Evolutionary conservation across 2,888 invertebrate species (phyloP).

Genomic region (Lobophora halterata): DNA sequence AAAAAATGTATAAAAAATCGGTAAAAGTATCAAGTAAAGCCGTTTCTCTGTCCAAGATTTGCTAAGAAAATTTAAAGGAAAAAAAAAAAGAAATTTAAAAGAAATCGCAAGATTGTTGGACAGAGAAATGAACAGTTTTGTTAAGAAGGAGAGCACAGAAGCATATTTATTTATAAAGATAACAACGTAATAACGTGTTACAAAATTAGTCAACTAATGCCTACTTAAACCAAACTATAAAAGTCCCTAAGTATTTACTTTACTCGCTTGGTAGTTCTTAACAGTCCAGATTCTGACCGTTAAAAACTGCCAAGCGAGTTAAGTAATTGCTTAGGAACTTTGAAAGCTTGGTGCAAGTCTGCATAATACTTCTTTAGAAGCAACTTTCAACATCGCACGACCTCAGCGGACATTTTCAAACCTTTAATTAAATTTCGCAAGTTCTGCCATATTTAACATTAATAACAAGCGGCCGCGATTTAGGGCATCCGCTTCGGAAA

Average conservation of each 20-base stretch:
- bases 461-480: conserved; percentile 69
- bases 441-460: conserved; percentile 75
- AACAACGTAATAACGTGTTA: too few relatives aligned
- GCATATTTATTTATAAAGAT: not conserved
- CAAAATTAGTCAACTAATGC: too few relatives aligned
- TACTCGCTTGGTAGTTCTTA: too few relatives aligned
- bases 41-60: conserved; percentile 58
- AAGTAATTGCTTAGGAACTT: not conserved
- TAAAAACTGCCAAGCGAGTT: not conserved
- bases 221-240: too few relatives aligned
- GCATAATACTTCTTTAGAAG: not conserved
- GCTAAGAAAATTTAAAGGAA: conserved; percentile 54
- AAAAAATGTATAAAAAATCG: conserved; percentile 27
- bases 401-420: conserved; percentile 75
- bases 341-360: not conserved
- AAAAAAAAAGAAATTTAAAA: conserved; percentile 34
- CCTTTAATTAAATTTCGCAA: conserved; percentile 66
- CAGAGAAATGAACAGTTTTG: conserved; percentile 43
- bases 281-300: too few relatives aligned
- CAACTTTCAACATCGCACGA: conserved; percentile 54
- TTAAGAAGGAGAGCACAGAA: conserved; percentile 35
- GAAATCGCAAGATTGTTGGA: conserved; percentile 57
- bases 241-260: too few relatives aligned
- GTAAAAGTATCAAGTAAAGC: conserved; percentile 14
- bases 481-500: conserved; percentile 67